Evolutionary conservation across 2,888 invertebrate genomes (phyloP).

Genomic region (Chesias legatella): DNA sequence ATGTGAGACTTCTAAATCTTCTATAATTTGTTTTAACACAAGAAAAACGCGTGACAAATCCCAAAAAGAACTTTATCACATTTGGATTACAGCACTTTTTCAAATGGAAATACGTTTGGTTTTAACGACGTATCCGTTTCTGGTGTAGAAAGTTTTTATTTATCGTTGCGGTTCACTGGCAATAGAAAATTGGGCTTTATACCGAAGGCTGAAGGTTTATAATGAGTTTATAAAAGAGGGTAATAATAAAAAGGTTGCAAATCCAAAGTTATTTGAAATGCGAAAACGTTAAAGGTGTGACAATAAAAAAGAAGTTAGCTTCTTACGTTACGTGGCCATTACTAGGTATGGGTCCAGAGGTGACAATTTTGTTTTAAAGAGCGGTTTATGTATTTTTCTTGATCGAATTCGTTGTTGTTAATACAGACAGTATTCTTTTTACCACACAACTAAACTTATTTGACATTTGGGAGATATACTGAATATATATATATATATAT

Average conservation of each 20-base stretch:
- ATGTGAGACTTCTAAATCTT: conserved; percentile 53
- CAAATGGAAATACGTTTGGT: conserved; percentile 1
- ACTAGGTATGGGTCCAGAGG: conserved; percentile 60
- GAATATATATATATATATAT: no score
- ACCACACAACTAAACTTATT: not conserved
- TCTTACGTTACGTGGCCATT: conserved; percentile 70
- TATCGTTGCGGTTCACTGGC: conserved; percentile 45
- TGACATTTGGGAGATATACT: not conserved
- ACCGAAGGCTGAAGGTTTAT: conserved; percentile 17
- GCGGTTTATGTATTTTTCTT: conserved; percentile 30
- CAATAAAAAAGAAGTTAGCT: conserved; percentile 78
- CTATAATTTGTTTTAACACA: conserved; percentile 11
- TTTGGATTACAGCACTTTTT: conserved; percentile 4
- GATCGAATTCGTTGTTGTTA: conserved; percentile 15
- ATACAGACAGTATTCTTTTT: not conserved
- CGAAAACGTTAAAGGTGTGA: conserved; percentile 72
- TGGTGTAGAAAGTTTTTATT: conserved; percentile 59
- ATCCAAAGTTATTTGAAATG: conserved; percentile 74
- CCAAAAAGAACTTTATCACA: conserved; percentile 29
- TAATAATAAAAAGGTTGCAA: conserved; percentile 67
- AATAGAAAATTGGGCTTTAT: conserved; percentile 24
- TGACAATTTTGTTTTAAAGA: conserved; percentile 45
- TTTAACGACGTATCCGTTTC: conserved; percentile 1
- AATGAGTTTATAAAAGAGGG: conserved; percentile 23
- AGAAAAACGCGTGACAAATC: conserved; percentile 3